Conservation (phyloP, 2,113 vertebrate genomes). For the Microtus ochrogaster region DNA sequence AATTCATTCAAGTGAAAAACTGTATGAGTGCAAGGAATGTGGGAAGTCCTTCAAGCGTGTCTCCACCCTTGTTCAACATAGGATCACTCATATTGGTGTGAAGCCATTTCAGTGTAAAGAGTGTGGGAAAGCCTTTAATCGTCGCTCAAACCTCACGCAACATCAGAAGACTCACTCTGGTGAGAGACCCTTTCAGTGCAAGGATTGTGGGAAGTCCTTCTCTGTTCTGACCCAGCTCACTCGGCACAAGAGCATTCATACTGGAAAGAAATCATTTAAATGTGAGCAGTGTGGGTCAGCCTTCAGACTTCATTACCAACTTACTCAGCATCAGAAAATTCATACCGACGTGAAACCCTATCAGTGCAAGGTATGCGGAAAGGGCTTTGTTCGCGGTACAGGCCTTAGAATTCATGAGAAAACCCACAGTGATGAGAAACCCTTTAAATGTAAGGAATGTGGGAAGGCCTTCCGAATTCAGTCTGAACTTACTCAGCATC, state of each 20-base stretch:
- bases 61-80: conserved; percentile 32
- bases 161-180: conserved; percentile 63
- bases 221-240: neutral
- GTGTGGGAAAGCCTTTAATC: conserved; percentile 86
- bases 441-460: conserved; percentile 4
- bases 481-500: neutral
- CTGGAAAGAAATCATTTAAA: neutral
- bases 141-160: conserved; percentile 82
- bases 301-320: neutral
- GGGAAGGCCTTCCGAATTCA: neutral
- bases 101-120: conserved; percentile 82
- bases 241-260: neutral
- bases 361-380: neutral
- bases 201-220: neutral
- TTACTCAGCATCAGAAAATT: neutral
- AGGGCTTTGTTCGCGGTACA: neutral
- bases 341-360: neutral
- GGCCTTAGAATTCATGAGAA: neutral
- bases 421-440: neutral
- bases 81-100: conserved; percentile 40
- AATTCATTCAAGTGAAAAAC: conserved; percentile 32
- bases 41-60: conserved; percentile 63
- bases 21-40: conserved; percentile 52
- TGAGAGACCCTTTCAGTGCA: neutral
- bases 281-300: neutral